Conservation (phyloP, 2,888 invertebrate genomes). For the Hirudinaria manillensis region DNA sequence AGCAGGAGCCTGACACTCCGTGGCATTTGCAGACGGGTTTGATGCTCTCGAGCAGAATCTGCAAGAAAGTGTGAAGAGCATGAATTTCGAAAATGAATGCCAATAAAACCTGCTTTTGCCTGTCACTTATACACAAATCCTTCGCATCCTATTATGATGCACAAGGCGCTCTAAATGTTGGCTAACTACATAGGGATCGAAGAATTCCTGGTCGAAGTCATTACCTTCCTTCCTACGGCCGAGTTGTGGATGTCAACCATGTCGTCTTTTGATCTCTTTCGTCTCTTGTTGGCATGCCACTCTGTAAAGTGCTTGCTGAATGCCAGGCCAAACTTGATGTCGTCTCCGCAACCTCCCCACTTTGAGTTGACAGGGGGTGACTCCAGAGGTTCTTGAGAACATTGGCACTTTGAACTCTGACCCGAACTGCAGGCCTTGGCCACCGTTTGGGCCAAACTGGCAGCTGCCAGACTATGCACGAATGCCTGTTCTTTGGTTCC, state of each 20-base stretch:
- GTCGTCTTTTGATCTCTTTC: conserved; percentile 75
- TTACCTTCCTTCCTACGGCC: conserved; percentile 85
- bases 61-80: background rate
- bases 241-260: conserved; percentile 96
- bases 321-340: conserved; percentile 54
- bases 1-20: conserved; percentile 26
- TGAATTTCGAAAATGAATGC: too few species aligned
- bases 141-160: too few species aligned
- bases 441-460: conserved; percentile 28
- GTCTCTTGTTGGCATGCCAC: conserved; percentile 37
- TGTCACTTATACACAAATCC: background rate
- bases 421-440: conserved; percentile 34
- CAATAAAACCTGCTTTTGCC: background rate
- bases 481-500: conserved; percentile 32
- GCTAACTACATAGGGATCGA: too few species aligned
- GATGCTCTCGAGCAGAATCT: conserved; percentile 22
- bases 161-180: too few species aligned
- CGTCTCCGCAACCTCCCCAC: conserved; percentile 69
- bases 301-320: conserved; percentile 53
- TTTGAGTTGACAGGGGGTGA: conserved; percentile 59
- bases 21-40: conserved; percentile 24
- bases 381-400: conserved; percentile 14
- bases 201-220: background rate
- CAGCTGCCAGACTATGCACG: conserved; percentile 29
- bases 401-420: conserved; percentile 26